Conservation (phyloP, 2,888 invertebrate species). For the Troilus luridus region DNA sequence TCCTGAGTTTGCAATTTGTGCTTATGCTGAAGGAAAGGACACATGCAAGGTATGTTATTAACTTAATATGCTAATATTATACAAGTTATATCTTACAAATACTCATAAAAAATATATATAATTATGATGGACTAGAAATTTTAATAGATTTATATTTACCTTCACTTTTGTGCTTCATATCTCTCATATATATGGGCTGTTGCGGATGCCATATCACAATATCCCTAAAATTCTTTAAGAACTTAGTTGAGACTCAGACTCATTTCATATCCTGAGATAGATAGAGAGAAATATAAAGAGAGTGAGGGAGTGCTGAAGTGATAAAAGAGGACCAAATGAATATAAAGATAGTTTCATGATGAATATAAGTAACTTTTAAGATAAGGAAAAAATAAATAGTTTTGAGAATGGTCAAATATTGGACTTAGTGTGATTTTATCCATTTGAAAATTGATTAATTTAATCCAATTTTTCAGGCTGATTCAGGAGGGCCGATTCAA, state of each 20-base stretch:
- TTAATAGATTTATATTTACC: too few species aligned
- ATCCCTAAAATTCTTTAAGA: too few species aligned
- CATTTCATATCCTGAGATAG: too few species aligned
- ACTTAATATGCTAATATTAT: not conserved
- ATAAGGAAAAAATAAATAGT: not conserved
- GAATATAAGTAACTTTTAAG: not conserved
- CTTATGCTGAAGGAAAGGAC: not conserved
- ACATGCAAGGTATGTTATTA: not conserved
- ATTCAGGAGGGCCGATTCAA: constrained; percentile 18
- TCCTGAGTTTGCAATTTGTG: not conserved
- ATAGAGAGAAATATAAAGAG: too few species aligned
- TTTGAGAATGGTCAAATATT: too few species aligned
- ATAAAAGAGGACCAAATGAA: too few species aligned
- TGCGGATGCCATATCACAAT: too few species aligned
- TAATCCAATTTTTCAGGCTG: not conserved
- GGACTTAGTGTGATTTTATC: not conserved
- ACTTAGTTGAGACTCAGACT: too few species aligned
- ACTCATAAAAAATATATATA: not conserved
- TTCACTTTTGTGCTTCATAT: too few species aligned
- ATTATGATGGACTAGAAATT: not conserved
- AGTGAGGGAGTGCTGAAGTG: too few species aligned
- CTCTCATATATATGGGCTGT: too few species aligned
- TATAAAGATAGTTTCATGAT: too few species aligned
- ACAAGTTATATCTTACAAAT: not conserved
- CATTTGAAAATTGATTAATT: not conserved